Evolutionary conservation across 2,888 invertebrate genomes (phyloP).

Genomic region (Noctua comes): DNA sequence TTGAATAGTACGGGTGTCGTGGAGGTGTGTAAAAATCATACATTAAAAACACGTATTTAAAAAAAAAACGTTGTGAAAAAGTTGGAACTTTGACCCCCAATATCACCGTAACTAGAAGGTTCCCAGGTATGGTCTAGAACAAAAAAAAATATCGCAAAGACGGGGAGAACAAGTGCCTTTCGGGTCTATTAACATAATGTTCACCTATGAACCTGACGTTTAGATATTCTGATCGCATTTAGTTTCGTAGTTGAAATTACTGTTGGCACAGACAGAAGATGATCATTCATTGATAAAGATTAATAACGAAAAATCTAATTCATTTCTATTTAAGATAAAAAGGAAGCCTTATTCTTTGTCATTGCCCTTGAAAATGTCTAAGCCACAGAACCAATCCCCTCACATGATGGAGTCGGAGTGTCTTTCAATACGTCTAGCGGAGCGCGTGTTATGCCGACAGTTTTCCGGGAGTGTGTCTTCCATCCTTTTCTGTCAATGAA

Average conservation of each 20-base stretch:
- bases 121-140: no score
- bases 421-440: slow-evolving; percentile 32
- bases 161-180: no score
- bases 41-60: no score
- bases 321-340: slow-evolving; percentile 14
- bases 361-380: slow-evolving; percentile 30
- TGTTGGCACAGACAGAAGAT: not conserved
- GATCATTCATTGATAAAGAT: not conserved
- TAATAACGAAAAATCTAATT: not conserved
- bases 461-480: slow-evolving; percentile 26
- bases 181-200: not conserved
- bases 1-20: no score
- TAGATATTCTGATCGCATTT: not conserved
- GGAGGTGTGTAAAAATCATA: no score
- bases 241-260: not conserved
- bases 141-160: no score
- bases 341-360: slow-evolving; percentile 11
- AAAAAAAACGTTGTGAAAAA: no score
- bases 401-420: slow-evolving; percentile 43
- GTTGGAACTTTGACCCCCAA: no score
- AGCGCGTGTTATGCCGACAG: slow-evolving; percentile 14
- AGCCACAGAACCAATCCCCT: slow-evolving; percentile 36
- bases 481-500: slow-evolving; percentile 23
- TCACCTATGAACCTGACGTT: not conserved
- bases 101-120: no score